Evolutionary conservation across 1,140 invertebrate species (phyloP).

Genomic region (Mycetomoellerius zeteki): DNA sequence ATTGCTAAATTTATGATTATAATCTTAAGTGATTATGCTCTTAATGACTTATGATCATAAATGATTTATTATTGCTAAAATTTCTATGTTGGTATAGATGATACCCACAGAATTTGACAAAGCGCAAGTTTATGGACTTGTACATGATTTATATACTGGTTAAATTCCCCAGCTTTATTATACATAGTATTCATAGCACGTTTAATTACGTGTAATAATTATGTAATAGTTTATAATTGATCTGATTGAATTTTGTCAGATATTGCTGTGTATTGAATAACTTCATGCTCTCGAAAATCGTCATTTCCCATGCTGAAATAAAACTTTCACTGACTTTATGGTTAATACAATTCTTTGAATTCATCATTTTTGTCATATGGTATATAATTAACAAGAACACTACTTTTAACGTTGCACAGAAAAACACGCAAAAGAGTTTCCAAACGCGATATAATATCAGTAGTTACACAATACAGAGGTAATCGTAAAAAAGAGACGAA

Average conservation of each 20-base stretch:
- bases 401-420: neutral
- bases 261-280: conserved; percentile 26
- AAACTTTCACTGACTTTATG: neutral
- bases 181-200: conserved; percentile 44
- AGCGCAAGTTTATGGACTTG: conserved; percentile 5
- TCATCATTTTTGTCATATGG: neutral
- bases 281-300: neutral
- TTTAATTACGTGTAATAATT: conserved; percentile 59
- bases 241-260: conserved; percentile 21
- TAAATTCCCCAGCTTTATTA: conserved; percentile 36
- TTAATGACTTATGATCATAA: neutral
- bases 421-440: neutral
- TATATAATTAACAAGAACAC: conserved; percentile 20
- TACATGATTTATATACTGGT: conserved; percentile 23
- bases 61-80: neutral
- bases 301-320: neutral
- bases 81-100: neutral
- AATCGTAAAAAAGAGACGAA: conserved; percentile 22
- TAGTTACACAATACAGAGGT: neutral
- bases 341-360: neutral
- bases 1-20: neutral
- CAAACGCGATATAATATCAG: conserved; percentile 32
- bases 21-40: too few species aligned
- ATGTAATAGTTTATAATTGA: conserved; percentile 51
- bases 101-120: conserved; percentile 9